These are phyloP conservation scores for Turritopsis dohrnii DNA, from an alignment of 30 jellyfish, hydroid and myxozoan species.

Conservation along the genomic window DNA sequence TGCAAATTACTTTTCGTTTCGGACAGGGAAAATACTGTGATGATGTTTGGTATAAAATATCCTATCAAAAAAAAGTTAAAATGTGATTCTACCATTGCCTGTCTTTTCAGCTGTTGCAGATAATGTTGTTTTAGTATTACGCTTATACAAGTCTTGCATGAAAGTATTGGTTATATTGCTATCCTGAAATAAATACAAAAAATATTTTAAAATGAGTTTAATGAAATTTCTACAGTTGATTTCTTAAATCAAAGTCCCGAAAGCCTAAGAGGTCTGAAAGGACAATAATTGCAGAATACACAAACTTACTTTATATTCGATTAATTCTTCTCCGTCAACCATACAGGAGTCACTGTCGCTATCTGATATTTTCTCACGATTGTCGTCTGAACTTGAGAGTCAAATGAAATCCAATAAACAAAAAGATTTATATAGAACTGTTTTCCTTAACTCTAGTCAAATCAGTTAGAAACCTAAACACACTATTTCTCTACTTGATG, in stretches of 20 bases:
- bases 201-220: neutral
- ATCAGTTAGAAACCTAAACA: neutral
- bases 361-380: neutral
- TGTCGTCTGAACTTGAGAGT: neutral
- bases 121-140: conserved; percentile 7
- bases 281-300: too few relatives aligned
- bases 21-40: too few relatives aligned
- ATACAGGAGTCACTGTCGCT: conserved; percentile 21
- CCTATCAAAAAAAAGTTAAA: neutral
- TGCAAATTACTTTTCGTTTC: too few relatives aligned
- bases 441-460: too few relatives aligned
- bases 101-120: conserved; percentile 10
- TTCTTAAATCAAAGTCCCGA: too few relatives aligned
- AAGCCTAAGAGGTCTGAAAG: too few relatives aligned
- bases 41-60: too few relatives aligned
- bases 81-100: neutral
- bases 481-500: too few relatives aligned
- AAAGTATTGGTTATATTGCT: conserved; percentile 72
- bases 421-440: too few relatives aligned
- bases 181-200: conserved; percentile 38
- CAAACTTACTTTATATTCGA: conserved; percentile 19
- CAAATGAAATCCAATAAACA: neutral
- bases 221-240: neutral
- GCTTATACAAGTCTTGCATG: conserved; percentile 64
- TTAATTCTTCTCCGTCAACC: neutral